phyloP scores from a whole-genome alignment of 92 coral and sea anemone genomes.

The Zoanthus solanderi region DNA sequence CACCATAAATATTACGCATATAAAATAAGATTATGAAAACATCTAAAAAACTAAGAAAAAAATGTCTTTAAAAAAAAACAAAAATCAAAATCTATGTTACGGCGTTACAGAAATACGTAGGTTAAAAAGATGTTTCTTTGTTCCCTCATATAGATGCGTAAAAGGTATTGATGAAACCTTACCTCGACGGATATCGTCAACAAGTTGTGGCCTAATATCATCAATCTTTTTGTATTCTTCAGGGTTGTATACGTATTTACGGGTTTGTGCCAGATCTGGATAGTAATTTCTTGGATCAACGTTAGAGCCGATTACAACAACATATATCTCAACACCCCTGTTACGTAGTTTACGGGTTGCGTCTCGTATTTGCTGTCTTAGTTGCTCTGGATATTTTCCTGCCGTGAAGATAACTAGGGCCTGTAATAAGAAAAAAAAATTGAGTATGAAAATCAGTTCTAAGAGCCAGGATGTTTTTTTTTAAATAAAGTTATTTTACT shows the following conservation, averaged over 20 bases:
- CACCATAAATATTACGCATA: too few relatives aligned
- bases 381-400: conserved; percentile 20
- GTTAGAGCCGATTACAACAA: conserved; percentile 72
- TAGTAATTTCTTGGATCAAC: conserved; percentile 49
- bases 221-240: background rate
- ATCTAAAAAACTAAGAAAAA: too few relatives aligned
- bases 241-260: conserved; percentile 17
- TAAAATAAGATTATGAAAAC: too few relatives aligned
- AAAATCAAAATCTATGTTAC: too few relatives aligned
- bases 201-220: background rate
- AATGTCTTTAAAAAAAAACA: too few relatives aligned
- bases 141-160: too few relatives aligned
- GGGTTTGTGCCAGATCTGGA: background rate
- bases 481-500: too few relatives aligned
- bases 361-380: conserved; percentile 30
- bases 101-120: too few relatives aligned
- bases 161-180: background rate
- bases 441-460: too few relatives aligned
- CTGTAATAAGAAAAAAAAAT: background rate
- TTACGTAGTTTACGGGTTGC: conserved; percentile 64
- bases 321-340: conserved; percentile 61
- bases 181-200: conserved; percentile 7
- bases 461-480: too few relatives aligned
- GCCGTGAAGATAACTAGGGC: conserved; percentile 34
- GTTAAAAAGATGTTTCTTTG: too few relatives aligned